Percentiles rank a stretch among this genome's conserved stretches.
Evolutionary conservation across 2,113 vertebrate genomes (phyloP).

Genomic region (Lagopus muta): DNA sequence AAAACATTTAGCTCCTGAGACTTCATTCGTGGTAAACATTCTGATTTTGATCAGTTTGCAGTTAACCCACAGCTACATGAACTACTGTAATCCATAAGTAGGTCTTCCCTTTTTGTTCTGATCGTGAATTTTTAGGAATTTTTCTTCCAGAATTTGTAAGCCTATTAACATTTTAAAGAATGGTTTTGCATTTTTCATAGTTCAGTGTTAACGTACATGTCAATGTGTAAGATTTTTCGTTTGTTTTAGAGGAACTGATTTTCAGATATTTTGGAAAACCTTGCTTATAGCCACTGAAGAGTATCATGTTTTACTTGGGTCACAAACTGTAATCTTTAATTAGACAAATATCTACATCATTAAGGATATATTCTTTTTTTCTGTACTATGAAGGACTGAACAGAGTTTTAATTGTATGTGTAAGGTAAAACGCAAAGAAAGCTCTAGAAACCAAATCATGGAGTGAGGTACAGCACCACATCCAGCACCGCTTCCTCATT

Average conservation of each 20-base stretch:
- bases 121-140: rapidly evolving
- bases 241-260: background rate
- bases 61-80: background rate
- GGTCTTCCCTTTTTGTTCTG: background rate
- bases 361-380: background rate
- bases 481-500: background rate
- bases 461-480: background rate
- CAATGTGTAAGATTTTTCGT: rapidly evolving
- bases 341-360: background rate
- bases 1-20: background rate
- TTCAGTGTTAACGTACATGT: background rate
- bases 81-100: background rate
- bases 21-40: background rate
- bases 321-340: background rate
- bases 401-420: background rate
- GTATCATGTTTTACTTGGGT: background rate
- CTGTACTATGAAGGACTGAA: background rate
- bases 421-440: background rate
- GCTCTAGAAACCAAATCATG: background rate
- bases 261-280: background rate
- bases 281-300: background rate
- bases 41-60: background rate
- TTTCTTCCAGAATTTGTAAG: background rate
- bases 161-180: background rate
- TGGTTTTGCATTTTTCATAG: background rate